These are phyloP conservation scores for Pammene aurita DNA, from an alignment of 2,888 invertebrate species.

Conservation along the genomic window DNA sequence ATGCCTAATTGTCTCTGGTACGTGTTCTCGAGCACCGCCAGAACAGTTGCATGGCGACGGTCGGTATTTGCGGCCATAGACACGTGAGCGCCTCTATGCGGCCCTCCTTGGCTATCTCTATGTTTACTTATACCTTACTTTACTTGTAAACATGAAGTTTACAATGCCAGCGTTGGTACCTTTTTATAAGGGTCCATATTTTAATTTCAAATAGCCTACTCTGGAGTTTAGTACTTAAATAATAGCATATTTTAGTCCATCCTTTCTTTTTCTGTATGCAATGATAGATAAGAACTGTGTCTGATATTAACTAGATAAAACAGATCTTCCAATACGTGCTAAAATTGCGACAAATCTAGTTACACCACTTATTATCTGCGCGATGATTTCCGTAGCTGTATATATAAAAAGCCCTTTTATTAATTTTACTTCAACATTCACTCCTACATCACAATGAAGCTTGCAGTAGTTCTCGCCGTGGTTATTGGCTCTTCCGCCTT, in stretches of 20 bases:
- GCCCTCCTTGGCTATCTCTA: slow-evolving; percentile 87
- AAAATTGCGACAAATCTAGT: slow-evolving; percentile 16
- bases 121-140: too few relatives aligned
- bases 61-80: slow-evolving; percentile 85
- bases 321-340: slow-evolving; percentile 16
- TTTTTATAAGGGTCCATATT: too few relatives aligned
- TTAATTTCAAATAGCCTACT: too few relatives aligned
- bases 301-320: slow-evolving; percentile 19
- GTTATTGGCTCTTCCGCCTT: slow-evolving; percentile 43
- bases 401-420: slow-evolving; percentile 44
- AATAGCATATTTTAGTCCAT: neutral
- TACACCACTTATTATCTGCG: slow-evolving; percentile 15
- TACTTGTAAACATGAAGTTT: too few relatives aligned
- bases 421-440: slow-evolving; percentile 36
- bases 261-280: neutral
- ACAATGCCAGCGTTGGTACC: too few relatives aligned
- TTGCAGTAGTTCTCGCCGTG: slow-evolving; percentile 43
- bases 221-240: neutral
- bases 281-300: neutral
- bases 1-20: slow-evolving; percentile 92
- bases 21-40: slow-evolving; percentile 85
- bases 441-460: slow-evolving; percentile 46
- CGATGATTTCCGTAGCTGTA: slow-evolving; percentile 11
- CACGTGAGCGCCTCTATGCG: slow-evolving; percentile 86
- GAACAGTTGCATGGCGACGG: slow-evolving; percentile 80